These are phyloP conservation scores for Acanthurus leucopareius DNA, from an alignment of 2,797 vertebrate species.

Conservation along the genomic window DNA sequence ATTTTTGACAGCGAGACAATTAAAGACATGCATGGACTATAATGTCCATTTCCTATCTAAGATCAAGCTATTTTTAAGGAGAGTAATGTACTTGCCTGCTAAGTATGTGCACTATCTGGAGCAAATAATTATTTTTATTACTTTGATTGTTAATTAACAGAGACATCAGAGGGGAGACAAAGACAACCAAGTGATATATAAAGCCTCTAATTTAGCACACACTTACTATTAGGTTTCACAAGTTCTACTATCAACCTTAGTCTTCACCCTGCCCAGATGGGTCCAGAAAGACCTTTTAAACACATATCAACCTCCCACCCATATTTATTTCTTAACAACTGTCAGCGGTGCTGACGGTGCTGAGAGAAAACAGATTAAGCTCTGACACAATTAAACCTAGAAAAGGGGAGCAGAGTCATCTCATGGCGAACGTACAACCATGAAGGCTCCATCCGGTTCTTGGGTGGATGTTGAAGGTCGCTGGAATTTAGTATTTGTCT, in stretches of 20 bases:
- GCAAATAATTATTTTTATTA: slow-evolving; percentile 40
- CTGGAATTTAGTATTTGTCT: not conserved
- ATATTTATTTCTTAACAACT: slow-evolving; percentile 3
- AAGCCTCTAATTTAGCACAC: slow-evolving; percentile 21
- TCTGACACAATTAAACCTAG: not conserved
- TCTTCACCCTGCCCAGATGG: slow-evolving; percentile 20
- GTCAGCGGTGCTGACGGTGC: not conserved
- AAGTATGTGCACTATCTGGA: slow-evolving; percentile 9
- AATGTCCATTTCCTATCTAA: not conserved
- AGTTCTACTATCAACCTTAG: not conserved
- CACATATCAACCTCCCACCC: slow-evolving; percentile 13
- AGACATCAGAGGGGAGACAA: slow-evolving; percentile 9
- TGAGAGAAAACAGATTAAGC: not conserved
- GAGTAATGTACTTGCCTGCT: not conserved
- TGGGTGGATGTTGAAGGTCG: slow-evolving; percentile 16
- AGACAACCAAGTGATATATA: not conserved
- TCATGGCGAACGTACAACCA: not conserved
- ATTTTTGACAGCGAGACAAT: not conserved
- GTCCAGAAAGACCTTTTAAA: slow-evolving; percentile 14
- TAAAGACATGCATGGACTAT: not conserved
- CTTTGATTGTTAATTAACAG: slow-evolving; percentile 7
- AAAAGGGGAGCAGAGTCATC: not conserved
- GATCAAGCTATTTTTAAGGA: not conserved
- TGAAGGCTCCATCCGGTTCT: no score
- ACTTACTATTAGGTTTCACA: not conserved